Evolutionary conservation across 2,797 vertebrate species (phyloP), one percentile per base, ranked within the genome.

Genomic region (Microctenopoma lineatum): DNA sequence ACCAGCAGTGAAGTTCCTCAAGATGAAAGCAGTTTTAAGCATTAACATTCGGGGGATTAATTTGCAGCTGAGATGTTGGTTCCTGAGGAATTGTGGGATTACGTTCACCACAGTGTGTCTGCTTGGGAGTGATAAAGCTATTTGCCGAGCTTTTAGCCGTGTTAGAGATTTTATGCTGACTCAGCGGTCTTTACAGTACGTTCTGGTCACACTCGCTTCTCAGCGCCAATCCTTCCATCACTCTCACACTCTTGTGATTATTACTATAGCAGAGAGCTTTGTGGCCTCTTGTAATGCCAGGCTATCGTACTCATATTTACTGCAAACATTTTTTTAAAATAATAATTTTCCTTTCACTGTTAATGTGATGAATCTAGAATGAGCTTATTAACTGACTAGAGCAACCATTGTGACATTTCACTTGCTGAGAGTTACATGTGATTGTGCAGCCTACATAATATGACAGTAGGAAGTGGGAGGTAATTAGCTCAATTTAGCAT

Each of bases 51-150:
- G 64, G 25, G 54, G 73, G 87, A 89, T 92, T 91, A 57, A 84
- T 88, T 89, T 83, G 82, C 75, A 70, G 84, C 70, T 29, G 67
- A 84, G 74, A 87, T 79, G 65, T 78, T 80, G 74, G 87, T 77
- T 89, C 86, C 84, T 42, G 5, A 79, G 67, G 78, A 86, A 83
- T 56, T 77, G 74, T 73, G 77, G 73, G 75, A 81, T 91, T 86
- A 86, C 77, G 70, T 77, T 78, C 13, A 10, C 59, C 59, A 65
- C 71, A 82, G 73, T 74, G 69, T 54, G 67, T 85, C 87, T 92
- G 89, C 66, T 59, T 34, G 70, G 61, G 70, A 57, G 77, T 67
- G 92, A 91, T 91, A 89, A 90, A 86, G 77, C 70, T 91, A 92
- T 91, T 87, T 75, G 47, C 73, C 67, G 42, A 68, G 74, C 51